Percentiles rank a stretch among this genome's conserved stretches.
These are phyloP conservation scores for Ascidia mentula DNA, from an alignment of 23 tunicate species.

Conservation along the genomic window DNA sequence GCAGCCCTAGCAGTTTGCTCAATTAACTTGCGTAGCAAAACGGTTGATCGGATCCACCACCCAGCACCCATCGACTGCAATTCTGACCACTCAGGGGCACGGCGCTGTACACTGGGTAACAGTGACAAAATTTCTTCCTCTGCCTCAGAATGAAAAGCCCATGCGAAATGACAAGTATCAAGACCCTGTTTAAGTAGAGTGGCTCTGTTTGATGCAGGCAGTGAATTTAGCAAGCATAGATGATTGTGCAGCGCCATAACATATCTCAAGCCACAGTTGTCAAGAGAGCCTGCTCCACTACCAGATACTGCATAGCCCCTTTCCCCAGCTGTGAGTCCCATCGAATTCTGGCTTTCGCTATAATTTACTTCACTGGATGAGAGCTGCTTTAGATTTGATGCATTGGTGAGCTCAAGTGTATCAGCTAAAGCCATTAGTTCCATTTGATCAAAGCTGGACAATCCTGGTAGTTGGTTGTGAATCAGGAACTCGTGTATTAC, in stretches of 20 bases:
- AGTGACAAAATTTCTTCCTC: conserved; percentile 88
- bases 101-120: conserved; percentile 63
- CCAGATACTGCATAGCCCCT: conserved; percentile 88
- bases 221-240: conserved; percentile 58
- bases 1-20: conserved; percentile 85
- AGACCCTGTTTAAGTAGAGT: conserved; percentile 60
- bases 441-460: conserved; percentile 81
- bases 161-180: conserved; percentile 79
- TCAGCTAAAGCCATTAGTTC: conserved; percentile 88
- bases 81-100: conserved; percentile 78
- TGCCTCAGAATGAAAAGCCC: conserved; percentile 99
- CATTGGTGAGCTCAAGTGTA: conserved; percentile 59
- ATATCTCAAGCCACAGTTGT: conserved; percentile 79
- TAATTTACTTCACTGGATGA: not conserved
- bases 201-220: conserved; percentile 58
- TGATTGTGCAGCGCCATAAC: conserved; percentile 91
- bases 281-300: conserved; percentile 67
- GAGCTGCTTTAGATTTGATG: conserved; percentile 23
- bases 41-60: conserved; percentile 87
- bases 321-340: conserved; percentile 48
- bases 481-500: conserved; percentile 75
- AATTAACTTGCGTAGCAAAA: conserved; percentile 44
- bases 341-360: not conserved
- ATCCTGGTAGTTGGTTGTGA: conserved; percentile 65
- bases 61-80: conserved; percentile 71